phyloP scores from a whole-genome alignment of 2,888 invertebrate species.

The Andrena chrysosceles region DNA sequence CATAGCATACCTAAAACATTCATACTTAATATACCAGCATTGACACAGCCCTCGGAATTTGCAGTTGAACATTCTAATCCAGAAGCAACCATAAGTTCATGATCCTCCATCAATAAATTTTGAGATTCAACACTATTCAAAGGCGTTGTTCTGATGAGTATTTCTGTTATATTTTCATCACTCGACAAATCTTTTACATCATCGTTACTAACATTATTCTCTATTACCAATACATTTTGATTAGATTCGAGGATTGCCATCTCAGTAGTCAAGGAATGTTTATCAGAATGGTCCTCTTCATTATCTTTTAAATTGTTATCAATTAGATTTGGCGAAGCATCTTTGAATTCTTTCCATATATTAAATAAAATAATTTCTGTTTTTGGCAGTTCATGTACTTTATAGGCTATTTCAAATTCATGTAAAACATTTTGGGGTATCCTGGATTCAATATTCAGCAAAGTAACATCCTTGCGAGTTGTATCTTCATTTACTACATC shows the following conservation, averaged over 20 bases:
- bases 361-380: constrained; percentile 5
- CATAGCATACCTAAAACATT: not conserved
- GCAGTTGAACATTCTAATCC: not conserved
- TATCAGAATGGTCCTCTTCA: constrained; percentile 6
- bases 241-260: not conserved
- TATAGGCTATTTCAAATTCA: not conserved
- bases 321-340: not conserved
- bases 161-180: not conserved
- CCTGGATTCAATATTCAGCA: not conserved
- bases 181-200: not conserved
- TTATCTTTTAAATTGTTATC: not conserved
- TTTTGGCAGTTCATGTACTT: not conserved
- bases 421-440: constrained; percentile 1
- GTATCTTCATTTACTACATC: not conserved
- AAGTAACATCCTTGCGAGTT: not conserved
- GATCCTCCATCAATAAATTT: not conserved
- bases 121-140: not conserved
- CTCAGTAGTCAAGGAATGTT: not conserved
- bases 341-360: constrained; percentile 7
- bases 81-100: not conserved
- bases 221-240: constrained; percentile 6
- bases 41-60: not conserved
- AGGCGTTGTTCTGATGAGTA: not conserved
- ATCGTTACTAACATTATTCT: not conserved
- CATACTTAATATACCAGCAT: not conserved